phyloP scores from a whole-genome alignment of 2,888 invertebrate genomes.

The Epirrhoe tristata region DNA sequence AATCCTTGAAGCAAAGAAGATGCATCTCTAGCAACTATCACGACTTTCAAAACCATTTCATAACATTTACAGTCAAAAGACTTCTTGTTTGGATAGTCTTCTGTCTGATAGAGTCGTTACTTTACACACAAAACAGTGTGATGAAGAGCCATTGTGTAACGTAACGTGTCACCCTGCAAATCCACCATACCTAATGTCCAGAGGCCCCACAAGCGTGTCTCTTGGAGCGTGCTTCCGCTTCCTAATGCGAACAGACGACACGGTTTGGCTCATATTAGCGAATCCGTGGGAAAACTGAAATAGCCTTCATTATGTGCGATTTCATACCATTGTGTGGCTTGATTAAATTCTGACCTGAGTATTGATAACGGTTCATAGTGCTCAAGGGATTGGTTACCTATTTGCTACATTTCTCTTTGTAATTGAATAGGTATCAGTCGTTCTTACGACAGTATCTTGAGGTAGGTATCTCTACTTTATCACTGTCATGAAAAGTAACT shows the following conservation, averaged over 20 bases:
- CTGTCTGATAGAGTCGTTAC: neutral
- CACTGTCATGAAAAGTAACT: neutral
- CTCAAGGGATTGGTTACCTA: neutral
- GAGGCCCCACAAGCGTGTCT: conserved; percentile 64
- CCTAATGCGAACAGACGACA: conserved; percentile 45
- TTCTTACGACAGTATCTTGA: neutral
- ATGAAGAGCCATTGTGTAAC: conserved; percentile 21
- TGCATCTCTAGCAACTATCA: neutral
- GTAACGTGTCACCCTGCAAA: conserved; percentile 29
- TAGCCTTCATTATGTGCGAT: conserved; percentile 24
- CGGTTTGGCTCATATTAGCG: conserved; percentile 47
- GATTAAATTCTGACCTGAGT: conserved; percentile 12
- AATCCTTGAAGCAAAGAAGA: neutral
- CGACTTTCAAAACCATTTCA: neutral
- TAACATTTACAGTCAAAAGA: neutral
- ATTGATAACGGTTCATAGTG: conserved; percentile 6
- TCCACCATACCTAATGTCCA: conserved; percentile 28
- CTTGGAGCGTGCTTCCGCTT: conserved; percentile 77
- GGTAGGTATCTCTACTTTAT: neutral
- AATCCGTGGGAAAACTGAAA: conserved; percentile 52
- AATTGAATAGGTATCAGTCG: neutral
- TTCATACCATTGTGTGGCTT: conserved; percentile 5
- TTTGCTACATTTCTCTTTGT: neutral
- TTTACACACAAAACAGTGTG: conserved; percentile 1
- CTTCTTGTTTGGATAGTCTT: too few relatives aligned